Conservation (phyloP, 2,888 invertebrate genomes). For the Ctenicera cuprea region DNA sequence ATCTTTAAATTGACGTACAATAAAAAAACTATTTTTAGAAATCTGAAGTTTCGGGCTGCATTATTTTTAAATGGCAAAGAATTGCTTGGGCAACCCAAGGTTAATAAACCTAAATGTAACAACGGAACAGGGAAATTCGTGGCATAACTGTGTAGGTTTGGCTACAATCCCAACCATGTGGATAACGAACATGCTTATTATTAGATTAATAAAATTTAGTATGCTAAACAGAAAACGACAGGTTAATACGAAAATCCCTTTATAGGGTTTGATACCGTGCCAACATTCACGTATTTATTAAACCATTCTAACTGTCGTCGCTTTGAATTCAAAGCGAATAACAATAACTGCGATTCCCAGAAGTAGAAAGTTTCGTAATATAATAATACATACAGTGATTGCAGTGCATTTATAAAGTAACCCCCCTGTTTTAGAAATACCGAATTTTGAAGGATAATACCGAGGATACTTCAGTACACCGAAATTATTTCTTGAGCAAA, state of each 20-base stretch:
- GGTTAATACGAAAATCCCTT: constrained; percentile 13
- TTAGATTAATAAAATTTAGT: constrained; percentile 7
- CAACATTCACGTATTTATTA: neutral
- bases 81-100: neutral
- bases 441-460: too few relatives aligned
- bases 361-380: too few relatives aligned
- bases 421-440: too few relatives aligned
- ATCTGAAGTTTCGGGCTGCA: neutral
- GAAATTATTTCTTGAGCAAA: too few relatives aligned
- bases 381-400: too few relatives aligned
- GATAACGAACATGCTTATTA: constrained; percentile 2
- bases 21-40: too few relatives aligned
- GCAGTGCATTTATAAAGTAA: too few relatives aligned
- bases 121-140: constrained; percentile 6
- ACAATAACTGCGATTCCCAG: too few relatives aligned
- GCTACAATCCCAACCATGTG: constrained; percentile 5
- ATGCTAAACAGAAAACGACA: neutral
- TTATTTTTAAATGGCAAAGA: constrained; percentile 6
- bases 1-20: too few relatives aligned
- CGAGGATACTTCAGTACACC: too few relatives aligned
- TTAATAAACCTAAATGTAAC: constrained; percentile 14
- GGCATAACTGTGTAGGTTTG: constrained; percentile 6
- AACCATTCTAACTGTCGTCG: neutral
- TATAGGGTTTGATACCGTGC: constrained; percentile 4
- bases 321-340: too few relatives aligned